These are phyloP conservation scores for Pogonomyrmex barbatus DNA, from an alignment of 1,140 invertebrate species.

Conservation along the genomic window DNA sequence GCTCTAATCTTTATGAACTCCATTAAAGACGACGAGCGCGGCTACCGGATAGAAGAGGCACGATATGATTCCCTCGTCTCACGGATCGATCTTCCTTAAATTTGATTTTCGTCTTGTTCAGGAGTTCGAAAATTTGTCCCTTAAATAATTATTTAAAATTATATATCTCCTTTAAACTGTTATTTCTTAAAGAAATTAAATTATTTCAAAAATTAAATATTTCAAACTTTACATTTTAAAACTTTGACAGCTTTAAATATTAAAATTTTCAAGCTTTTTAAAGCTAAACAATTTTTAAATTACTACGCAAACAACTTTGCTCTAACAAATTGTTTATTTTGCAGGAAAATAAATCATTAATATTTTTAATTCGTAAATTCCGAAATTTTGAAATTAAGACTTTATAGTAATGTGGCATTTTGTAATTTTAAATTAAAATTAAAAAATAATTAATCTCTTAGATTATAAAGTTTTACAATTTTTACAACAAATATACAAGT, in stretches of 20 bases:
- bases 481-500: background rate
- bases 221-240: background rate
- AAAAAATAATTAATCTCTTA: background rate
- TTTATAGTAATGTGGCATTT: background rate
- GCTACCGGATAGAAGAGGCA: slow-evolving; percentile 65
- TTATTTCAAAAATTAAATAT: background rate
- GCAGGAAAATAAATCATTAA: background rate
- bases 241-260: background rate
- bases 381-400: background rate
- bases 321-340: background rate
- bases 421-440: background rate
- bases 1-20: slow-evolving; percentile 76
- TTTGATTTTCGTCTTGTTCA: background rate
- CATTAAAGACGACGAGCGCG: slow-evolving; percentile 70
- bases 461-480: background rate
- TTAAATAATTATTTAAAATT: background rate
- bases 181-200: background rate
- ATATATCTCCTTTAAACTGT: background rate
- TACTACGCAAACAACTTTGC: background rate
- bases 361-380: background rate
- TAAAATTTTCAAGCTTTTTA: background rate
- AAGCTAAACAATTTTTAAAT: background rate
- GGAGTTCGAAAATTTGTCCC: background rate
- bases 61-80: background rate
- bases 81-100: slow-evolving; percentile 9